A percentile compares a stretch with the other conserved stretches of the same genome.
Conservation (phyloP, 1,140 invertebrate species). For the Neuroterus valhalla region DNA sequence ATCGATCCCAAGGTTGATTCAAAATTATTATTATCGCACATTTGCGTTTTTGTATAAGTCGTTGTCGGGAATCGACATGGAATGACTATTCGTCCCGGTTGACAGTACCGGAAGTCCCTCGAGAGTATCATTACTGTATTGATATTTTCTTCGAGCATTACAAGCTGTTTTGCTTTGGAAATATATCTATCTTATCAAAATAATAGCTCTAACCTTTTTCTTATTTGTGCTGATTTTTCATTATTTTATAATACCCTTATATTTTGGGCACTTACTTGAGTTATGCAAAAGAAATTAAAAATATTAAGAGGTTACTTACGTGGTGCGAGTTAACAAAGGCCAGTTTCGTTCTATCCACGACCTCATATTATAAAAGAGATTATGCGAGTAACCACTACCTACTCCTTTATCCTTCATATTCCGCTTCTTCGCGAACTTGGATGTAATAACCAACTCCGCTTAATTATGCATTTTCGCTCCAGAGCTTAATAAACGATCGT, state of each 20-base stretch:
- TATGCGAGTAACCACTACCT: conserved; percentile 66
- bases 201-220: too few species aligned
- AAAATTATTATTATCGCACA: too few species aligned
- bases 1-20: too few species aligned
- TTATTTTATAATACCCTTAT: not conserved
- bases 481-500: conserved; percentile 57
- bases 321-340: conserved; percentile 38
- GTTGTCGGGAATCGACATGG: too few species aligned
- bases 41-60: too few species aligned
- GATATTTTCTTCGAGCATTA: too few species aligned
- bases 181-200: too few species aligned
- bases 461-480: conserved; percentile 68
- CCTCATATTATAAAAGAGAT: conserved; percentile 66
- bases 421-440: conserved; percentile 67
- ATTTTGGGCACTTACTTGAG: not conserved
- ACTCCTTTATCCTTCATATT: conserved; percentile 61
- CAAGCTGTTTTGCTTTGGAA: too few species aligned
- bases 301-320: not conserved
- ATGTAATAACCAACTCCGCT: conserved; percentile 69
- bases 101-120: too few species aligned
- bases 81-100: too few species aligned
- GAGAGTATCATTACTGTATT: too few species aligned
- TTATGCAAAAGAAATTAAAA: not conserved
- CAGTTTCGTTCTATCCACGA: conserved; percentile 54
- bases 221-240: too few species aligned